Base-by-base conservation (phyloP, 2,888 invertebrate genomes). In the Amphipyra tragopoginis region DNA sequence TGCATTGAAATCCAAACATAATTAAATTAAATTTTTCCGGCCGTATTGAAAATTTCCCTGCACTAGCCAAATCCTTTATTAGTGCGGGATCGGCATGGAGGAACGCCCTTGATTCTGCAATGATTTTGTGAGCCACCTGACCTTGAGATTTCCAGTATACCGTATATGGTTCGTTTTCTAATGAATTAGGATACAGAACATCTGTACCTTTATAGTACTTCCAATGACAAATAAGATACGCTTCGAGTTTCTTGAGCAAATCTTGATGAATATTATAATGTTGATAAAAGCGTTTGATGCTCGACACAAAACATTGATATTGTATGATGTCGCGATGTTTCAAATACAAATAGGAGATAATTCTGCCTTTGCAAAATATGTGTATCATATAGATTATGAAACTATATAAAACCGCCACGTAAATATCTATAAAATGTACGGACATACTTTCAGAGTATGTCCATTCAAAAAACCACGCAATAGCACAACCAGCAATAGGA, bases 81-180 rank as follows among this genome's bases (percentile, higher is more conserved):
- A 93, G 77, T 1, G 71, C 56, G 1, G 80, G 81, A 65, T 92
- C 85, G n/a, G 89, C 89, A 3, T 79, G 66, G 6, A 34, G 29
- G 63, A 93, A 92, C 2, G 85, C 83, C 39, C 42, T 65, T 11
- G 90, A 91, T 45, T 84, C 69, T 7, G 75, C 63, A 14, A 93
- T 91, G 13, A 90, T 78, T 14, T 82, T 86, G 59, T 88, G 86
- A 34, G 92, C 91, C 8, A 88, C 77, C 72, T 90, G 86, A 3
- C 91, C 93, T 45, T 92, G 92, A 5, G 87, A 86, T 66, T 88
- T 91, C 91, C 89, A 90, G 56, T 83, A 90, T 54, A 93, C 85
- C 59, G 91, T 90, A 71, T 84, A 87, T 7, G 93, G 90, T 64
- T 91, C 91, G 55, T 86, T 71, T 72, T 83, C 85, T 48, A 91